Conservation (phyloP, 1,140 invertebrate genomes). For the Drosophila biarmipes region DNA sequence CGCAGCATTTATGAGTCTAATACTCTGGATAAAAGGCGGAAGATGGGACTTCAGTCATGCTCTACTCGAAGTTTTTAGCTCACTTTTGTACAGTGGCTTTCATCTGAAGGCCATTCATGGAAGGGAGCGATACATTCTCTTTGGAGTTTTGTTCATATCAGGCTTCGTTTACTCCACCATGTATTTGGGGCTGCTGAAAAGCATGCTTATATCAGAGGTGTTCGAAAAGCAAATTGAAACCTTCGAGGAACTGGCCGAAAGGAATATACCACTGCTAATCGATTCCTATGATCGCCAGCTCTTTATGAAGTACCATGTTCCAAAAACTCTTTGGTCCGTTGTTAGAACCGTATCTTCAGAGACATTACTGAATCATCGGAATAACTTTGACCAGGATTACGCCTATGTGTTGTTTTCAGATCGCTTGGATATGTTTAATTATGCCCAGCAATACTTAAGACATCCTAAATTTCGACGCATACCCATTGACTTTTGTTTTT, state of each 20-base stretch:
- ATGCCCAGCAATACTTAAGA: slow-evolving; percentile 48
- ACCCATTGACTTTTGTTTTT: slow-evolving; percentile 35
- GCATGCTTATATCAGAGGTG: slow-evolving; percentile 46
- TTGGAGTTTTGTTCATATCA: slow-evolving; percentile 27
- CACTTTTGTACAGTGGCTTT: slow-evolving; percentile 37
- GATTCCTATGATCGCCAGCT: slow-evolving; percentile 43
- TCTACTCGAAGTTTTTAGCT: slow-evolving; percentile 56
- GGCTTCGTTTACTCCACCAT: slow-evolving; percentile 52
- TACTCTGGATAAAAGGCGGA: slow-evolving; percentile 42
- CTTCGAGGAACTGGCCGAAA: slow-evolving; percentile 41
- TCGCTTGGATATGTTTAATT: slow-evolving; percentile 38
- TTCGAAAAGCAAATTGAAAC: slow-evolving; percentile 48
- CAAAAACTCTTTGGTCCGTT: slow-evolving; percentile 36
- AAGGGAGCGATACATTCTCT: slow-evolving; percentile 45
- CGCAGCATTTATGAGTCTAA: slow-evolving; percentile 31
- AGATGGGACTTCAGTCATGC: slow-evolving; percentile 55
- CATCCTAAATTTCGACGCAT: slow-evolving; percentile 44
- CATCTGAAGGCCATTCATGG: slow-evolving; percentile 25
- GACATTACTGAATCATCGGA: slow-evolving; percentile 33
- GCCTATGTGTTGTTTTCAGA: slow-evolving; percentile 48
- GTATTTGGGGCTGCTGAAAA: slow-evolving; percentile 48
- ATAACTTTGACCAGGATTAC: slow-evolving; percentile 40
- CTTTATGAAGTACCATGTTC: slow-evolving; percentile 29
- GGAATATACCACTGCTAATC: slow-evolving; percentile 43
- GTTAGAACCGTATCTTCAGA: slow-evolving; percentile 35